Evolutionary conservation across 64 coral and sea anemone species (phyloP).

Genomic region (Acropora yongei): DNA sequence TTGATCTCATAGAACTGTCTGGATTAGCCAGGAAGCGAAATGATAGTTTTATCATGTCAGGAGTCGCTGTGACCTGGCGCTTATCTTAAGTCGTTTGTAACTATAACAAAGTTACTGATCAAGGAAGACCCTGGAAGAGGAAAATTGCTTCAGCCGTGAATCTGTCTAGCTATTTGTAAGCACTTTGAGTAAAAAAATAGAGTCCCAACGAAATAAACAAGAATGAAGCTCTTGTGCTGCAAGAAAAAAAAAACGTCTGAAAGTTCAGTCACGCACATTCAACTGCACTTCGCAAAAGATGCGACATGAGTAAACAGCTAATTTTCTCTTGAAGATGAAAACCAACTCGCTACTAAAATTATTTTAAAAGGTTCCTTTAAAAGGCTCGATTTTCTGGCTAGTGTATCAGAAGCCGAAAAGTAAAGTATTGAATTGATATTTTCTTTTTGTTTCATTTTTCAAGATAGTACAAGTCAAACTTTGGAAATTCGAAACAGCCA

Average conservation of each 20-base stretch:
- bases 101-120: not conserved
- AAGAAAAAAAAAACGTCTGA: not conserved
- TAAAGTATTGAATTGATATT: not conserved
- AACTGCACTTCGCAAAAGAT: not conserved
- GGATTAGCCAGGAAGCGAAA: not conserved
- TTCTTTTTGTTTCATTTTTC: not conserved
- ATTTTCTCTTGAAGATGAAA: not conserved
- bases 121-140: not conserved
- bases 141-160: not conserved
- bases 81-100: not conserved
- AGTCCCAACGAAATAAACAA: not conserved
- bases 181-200: not conserved
- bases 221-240: not conserved
- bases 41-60: not conserved
- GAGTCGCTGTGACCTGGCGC: not conserved
- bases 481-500: not conserved
- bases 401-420: not conserved
- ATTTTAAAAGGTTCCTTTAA: not conserved
- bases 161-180: not conserved
- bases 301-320: not conserved
- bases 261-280: not conserved
- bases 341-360: not conserved
- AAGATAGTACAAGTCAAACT: too few relatives aligned
- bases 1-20: not conserved
- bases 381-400: not conserved